Base-by-base conservation (phyloP, 2,113 vertebrate species). In the Dicaeum eximium region DNA sequence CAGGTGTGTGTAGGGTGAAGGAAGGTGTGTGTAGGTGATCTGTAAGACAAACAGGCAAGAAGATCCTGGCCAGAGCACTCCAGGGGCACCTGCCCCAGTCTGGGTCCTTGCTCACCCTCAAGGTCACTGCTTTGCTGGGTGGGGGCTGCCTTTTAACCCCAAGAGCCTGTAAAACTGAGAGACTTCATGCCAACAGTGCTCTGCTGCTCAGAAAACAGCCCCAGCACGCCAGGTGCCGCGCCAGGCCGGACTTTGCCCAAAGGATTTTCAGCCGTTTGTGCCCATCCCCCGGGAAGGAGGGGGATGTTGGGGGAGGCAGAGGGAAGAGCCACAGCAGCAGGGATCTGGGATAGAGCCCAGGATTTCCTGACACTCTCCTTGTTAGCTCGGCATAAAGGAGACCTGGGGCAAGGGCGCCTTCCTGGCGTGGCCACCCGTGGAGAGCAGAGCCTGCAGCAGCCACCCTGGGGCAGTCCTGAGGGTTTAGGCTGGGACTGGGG, bases 81-180 rank as follows among this genome's bases (percentile, higher is more conserved):
- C 27, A 25, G 20, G 37, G 4, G 28, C 56, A 79, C 73, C 42
- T 61, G 51, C 56, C 60, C 30, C 0, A 0, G 0, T 24, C n/a
- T 11, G 9, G 10, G 22, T 35, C 79, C 70, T 54, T 30, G 19
- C 42, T 47, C 8, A 1, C n/a, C 25, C 50, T 2, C 73, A 57
- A 31, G 40, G 45, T 21, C 67, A n/a, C 48, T 15, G 48, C 81
- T 69, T 12, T 60, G 1, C 33, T 30, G 56, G 56, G 44, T 56
- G 15, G 56, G 35, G 4, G 71, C 21, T 83, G 71, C 3, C 38
- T 92, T 92, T 54, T 56, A 51, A 79, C 40, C 60, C 45, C 47
- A 44, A 16, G 35, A 66, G 24, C 45, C 74, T 57, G 27, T 75
- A 67, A 82, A 85, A 67, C 27, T 20, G 18, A n/a, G 66, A 56